A percentile compares a stretch with the other conserved stretches of the same genome.
These are phyloP conservation scores for Cacatua alba DNA, from an alignment of 2,113 vertebrate genomes.

Conservation along the genomic window DNA sequence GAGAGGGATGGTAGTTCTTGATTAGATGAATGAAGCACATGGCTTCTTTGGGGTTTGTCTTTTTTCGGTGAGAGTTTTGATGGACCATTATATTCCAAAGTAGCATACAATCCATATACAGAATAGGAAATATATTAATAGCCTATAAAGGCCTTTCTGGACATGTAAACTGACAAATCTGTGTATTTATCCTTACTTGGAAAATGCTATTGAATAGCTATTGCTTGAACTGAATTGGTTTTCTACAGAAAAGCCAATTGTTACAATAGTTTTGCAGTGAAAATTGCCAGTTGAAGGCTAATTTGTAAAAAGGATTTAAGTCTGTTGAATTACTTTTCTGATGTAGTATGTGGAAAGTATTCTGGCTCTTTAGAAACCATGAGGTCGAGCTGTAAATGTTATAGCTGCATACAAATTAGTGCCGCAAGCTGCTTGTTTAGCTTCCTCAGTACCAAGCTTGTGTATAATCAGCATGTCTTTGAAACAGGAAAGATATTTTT, in stretches of 20 bases:
- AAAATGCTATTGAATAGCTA: background rate
- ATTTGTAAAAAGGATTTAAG: constrained; percentile 3
- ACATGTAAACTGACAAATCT: background rate
- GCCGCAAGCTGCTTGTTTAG: background rate
- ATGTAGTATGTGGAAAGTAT: background rate
- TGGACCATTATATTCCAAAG: background rate
- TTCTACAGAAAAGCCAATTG: background rate
- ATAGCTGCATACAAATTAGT: background rate
- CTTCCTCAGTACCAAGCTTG: background rate
- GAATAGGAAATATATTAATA: background rate
- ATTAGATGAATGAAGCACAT: background rate
- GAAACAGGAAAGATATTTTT: background rate
- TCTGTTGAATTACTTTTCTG: background rate
- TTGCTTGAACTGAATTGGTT: background rate
- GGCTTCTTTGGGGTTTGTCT: no score
- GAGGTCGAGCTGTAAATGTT: background rate
- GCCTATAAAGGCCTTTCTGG: background rate
- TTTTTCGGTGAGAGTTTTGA: background rate
- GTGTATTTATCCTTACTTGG: background rate
- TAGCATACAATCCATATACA: background rate
- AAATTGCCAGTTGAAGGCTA: constrained; percentile 20
- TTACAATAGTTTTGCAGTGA: background rate
- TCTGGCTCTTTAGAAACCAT: background rate
- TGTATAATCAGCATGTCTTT: background rate
- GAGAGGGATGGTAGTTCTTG: background rate